These are phyloP conservation scores for Tipula vernalis DNA, from an alignment of 2,888 invertebrate species.

Conservation along the genomic window DNA sequence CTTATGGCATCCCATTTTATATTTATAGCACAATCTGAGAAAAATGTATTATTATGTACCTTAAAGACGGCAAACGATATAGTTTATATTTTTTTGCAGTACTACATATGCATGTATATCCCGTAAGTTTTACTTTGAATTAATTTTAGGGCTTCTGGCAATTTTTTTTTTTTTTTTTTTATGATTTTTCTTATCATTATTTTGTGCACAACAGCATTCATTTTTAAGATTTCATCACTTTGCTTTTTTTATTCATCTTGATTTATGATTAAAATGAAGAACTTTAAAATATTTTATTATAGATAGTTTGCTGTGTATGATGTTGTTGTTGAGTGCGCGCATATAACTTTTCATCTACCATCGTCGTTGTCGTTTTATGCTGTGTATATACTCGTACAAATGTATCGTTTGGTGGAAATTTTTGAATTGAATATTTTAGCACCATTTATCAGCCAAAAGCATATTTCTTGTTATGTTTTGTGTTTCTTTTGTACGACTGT, in stretches of 20 bases:
- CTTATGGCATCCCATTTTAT: no score
- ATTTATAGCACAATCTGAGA: no score
- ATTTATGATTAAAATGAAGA: neutral
- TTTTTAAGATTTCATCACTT: slow-evolving; percentile 4
- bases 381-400: neutral
- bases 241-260: neutral
- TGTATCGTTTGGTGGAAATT: neutral
- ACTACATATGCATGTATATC: neutral
- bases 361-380: neutral
- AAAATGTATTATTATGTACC: neutral
- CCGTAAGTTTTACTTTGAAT: neutral
- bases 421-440: neutral
- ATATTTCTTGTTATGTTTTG: neutral
- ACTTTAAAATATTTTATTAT: neutral
- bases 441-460: slow-evolving; percentile 4
- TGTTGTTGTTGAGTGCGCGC: neutral
- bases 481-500: neutral
- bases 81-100: neutral
- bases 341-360: neutral
- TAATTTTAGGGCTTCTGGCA: neutral
- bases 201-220: neutral
- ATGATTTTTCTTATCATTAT: neutral
- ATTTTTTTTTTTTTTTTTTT: neutral
- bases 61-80: neutral
- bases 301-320: neutral